Base-by-base conservation (phyloP, 2,888 invertebrate genomes). In the Acleris literana region DNA sequence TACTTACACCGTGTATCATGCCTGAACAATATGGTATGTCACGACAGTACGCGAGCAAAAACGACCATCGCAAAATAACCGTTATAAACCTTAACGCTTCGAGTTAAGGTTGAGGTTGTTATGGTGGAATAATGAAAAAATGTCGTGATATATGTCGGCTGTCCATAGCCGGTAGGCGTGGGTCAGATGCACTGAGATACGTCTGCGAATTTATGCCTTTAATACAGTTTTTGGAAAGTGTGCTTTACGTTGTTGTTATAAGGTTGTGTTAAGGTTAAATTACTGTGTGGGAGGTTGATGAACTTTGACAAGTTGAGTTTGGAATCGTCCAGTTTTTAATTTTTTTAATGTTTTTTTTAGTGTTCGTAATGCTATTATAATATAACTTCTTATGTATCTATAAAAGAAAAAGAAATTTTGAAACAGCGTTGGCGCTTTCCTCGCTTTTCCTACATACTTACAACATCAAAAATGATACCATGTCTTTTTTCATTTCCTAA, bases 1-100 rank as follows among this genome's bases (percentile, higher is more conserved):
- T 82, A 83, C 87, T 82, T 82, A 86, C 85, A 83, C 79, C 87
- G 86, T 86, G 88, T 89, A 89, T 88, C 87, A 88, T 87, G 76
- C 80, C 64, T 80, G 80, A 87, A 91, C 91, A 90, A 90, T 91
- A 90, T 90, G 90, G 89, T 85, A 82, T 88, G 90, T 90, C 90
- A 90, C 89, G 90, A 89, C 86, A 85, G 80, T 77, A 77, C 75
- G 76, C 59, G 55, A 57, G 77, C 78, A 85, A 89, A 88, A 89
- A 87, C 82, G 87, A 87, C 84, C 73, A 81, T 68, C 79, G 81
- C 79, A 76, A 83, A 83, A 79, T 77, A 81, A 78, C 48, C 57
- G 63, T 49, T 74, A 70, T 68, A 69, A 68, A 79, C 77, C 80
- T 74, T 76, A 75, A 77, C 82, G 82, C 78, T 80, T 85, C 82